These are phyloP conservation scores for Eriosoma lanigerum DNA, from an alignment of 1,140 invertebrate genomes.

Conservation along the genomic window DNA sequence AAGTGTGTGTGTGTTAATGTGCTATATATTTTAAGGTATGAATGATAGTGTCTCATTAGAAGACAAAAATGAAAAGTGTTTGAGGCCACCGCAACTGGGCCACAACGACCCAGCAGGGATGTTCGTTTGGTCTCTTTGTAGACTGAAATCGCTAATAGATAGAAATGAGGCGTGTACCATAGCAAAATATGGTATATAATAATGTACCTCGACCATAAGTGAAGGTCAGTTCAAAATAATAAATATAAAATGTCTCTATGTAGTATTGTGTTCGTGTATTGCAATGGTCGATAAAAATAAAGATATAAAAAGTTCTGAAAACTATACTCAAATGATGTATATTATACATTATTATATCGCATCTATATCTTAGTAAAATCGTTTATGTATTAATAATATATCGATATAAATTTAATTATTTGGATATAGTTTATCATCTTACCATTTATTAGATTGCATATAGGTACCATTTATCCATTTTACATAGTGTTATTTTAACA, in stretches of 20 bases:
- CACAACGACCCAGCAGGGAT: slow-evolving; percentile 35
- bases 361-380: too few relatives aligned
- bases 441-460: too few relatives aligned
- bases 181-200: slow-evolving; percentile 36
- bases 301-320: too few relatives aligned
- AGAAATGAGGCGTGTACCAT: slow-evolving; percentile 20
- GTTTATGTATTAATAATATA: too few relatives aligned
- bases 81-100: slow-evolving; percentile 47
- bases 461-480: too few relatives aligned
- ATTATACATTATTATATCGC: too few relatives aligned
- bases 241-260: not conserved
- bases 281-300: too few relatives aligned
- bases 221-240: not conserved
- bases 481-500: too few relatives aligned
- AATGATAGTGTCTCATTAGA: slow-evolving; percentile 43
- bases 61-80: slow-evolving; percentile 34
- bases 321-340: too few relatives aligned
- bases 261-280: not conserved
- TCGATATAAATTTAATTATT: too few relatives aligned
- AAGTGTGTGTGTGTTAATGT: not conserved
- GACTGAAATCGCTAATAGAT: slow-evolving; percentile 1
- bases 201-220: not conserved
- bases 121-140: slow-evolving; percentile 16
- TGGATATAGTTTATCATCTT: too few relatives aligned
- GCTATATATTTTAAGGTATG: not conserved